These are phyloP conservation scores for Nipponacmea schrenckii DNA, from an alignment of 2,888 invertebrate genomes.

Conservation along the genomic window DNA sequence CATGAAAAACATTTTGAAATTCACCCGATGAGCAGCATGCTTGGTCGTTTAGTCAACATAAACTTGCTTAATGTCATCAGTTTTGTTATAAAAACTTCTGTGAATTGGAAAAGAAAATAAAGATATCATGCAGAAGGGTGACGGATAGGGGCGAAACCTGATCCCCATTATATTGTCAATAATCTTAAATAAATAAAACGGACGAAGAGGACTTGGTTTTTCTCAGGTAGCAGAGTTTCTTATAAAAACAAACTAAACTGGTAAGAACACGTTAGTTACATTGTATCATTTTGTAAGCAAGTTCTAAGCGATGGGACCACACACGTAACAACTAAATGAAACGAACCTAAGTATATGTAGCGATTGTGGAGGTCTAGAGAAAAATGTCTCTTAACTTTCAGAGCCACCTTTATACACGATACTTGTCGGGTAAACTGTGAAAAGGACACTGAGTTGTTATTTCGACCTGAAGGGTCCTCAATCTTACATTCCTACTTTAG, in stretches of 20 bases:
- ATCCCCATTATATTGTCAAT: background rate
- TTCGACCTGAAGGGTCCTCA: slow-evolving; percentile 6
- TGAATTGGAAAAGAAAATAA: slow-evolving; percentile 4
- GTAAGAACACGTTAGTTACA: background rate
- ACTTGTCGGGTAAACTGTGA: slow-evolving; percentile 3
- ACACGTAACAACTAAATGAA: background rate
- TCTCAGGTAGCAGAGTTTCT: slow-evolving; percentile 4
- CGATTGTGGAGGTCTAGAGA: background rate
- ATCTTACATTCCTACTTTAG: background rate
- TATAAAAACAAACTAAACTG: slow-evolving; percentile 1
- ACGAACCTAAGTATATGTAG: slow-evolving; percentile 1
- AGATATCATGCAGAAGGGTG: slow-evolving; percentile 2
- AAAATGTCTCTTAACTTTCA: background rate
- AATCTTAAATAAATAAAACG: slow-evolving; percentile 1
- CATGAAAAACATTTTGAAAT: too few relatives aligned
- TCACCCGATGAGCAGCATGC: too few relatives aligned
- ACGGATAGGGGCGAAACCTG: background rate
- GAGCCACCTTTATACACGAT: background rate
- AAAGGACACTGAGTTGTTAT: background rate
- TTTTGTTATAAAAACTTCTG: slow-evolving; percentile 3
- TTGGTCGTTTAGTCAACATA: background rate
- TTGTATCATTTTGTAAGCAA: background rate
- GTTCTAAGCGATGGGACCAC: slow-evolving; percentile 1
- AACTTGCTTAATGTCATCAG: background rate
- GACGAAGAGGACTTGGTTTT: background rate